Percentiles rank a stretch among this genome's conserved stretches.
These are phyloP conservation scores for Omphaloscelis lunosa DNA, from an alignment of 2,888 invertebrate genomes.

Conservation along the genomic window DNA sequence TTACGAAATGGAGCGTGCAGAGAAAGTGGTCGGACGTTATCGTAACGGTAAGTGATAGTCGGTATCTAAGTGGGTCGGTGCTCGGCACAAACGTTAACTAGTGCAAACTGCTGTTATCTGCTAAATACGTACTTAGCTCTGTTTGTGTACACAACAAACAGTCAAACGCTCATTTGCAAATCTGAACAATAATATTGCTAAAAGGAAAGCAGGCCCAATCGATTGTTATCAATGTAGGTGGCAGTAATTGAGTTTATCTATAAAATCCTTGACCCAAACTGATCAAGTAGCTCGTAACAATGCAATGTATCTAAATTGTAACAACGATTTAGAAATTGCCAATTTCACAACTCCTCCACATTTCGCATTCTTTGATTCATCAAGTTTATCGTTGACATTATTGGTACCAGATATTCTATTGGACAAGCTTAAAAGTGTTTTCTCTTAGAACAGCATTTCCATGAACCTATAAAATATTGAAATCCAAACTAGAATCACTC, in stretches of 20 bases:
- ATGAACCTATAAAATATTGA: not conserved
- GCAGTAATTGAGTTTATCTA: constrained; percentile 62
- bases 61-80: constrained; percentile 87
- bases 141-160: constrained; percentile 68
- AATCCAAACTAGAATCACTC: not conserved
- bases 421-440: not conserved
- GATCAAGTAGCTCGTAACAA: constrained; percentile 21
- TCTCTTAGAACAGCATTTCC: not conserved
- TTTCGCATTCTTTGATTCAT: not conserved
- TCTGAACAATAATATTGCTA: constrained; percentile 46
- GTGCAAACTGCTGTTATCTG: constrained; percentile 82
- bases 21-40: constrained; percentile 84
- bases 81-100: constrained; percentile 75
- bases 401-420: not conserved
- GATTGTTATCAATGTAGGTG: constrained; percentile 49
- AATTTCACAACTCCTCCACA: constrained; percentile 16
- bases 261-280: constrained; percentile 72
- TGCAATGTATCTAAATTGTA: constrained; percentile 18
- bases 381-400: not conserved
- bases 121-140: constrained; percentile 69
- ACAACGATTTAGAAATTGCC: constrained; percentile 3
- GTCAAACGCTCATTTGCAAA: constrained; percentile 66
- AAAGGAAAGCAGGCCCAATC: constrained; percentile 39
- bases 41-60: constrained; percentile 81
- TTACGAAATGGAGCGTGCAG: constrained; percentile 78